A percentile compares a stretch with the other conserved stretches of the same genome.
Evolutionary conservation across 1,140 invertebrate species (phyloP).

Genomic region (Araneus ventricosus): DNA sequence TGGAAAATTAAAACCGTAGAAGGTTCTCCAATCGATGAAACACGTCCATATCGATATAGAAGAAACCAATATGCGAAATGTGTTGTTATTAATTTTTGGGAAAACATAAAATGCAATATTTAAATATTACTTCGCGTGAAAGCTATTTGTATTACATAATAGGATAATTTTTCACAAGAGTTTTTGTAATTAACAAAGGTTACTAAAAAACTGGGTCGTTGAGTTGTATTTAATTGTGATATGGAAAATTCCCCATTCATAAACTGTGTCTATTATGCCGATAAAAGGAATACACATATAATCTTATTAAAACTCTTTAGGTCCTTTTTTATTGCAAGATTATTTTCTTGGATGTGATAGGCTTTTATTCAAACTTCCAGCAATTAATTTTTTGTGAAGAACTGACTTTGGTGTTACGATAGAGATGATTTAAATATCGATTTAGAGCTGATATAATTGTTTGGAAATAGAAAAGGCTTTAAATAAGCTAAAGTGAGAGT

Average conservation of each 20-base stretch:
- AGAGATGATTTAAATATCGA: not conserved
- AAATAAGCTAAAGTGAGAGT: not conserved
- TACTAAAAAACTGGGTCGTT: not conserved
- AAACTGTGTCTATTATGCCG: not conserved
- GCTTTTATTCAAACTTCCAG: not conserved
- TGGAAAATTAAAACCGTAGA: conserved; percentile 3
- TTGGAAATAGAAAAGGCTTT: not conserved
- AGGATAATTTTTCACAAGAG: not conserved
- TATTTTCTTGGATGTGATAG: not conserved
- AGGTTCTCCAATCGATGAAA: not conserved
- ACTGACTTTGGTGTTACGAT: not conserved
- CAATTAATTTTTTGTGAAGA: not conserved
- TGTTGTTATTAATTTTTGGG: not conserved
- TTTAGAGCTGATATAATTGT: not conserved
- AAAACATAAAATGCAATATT: conserved; percentile 9
- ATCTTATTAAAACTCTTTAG: not conserved
- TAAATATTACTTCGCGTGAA: not conserved
- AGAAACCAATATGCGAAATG: not conserved
- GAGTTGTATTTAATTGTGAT: not conserved
- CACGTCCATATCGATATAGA: not conserved
- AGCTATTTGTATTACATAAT: not conserved
- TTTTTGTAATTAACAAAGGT: not conserved
- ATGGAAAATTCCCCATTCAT: not conserved
- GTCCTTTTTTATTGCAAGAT: not conserved
- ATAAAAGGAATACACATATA: not conserved